phyloP scores from a whole-genome alignment of 2,797 vertebrate species.

The Microctenopoma steveboyesi region DNA sequence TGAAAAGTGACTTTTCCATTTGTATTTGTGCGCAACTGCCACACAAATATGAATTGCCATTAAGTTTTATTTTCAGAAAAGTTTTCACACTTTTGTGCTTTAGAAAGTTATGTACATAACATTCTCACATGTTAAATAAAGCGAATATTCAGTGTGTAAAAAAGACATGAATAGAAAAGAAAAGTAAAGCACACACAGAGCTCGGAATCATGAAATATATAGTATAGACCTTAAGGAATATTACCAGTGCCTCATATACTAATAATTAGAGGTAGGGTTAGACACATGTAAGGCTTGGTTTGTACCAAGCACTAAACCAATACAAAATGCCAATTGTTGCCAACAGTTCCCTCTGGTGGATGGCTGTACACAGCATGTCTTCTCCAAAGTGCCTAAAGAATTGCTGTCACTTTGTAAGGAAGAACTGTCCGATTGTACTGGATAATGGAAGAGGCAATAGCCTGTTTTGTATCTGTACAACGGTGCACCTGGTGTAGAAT shows the following conservation, averaged over 20 bases:
- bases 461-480: background rate
- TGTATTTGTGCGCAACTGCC: background rate
- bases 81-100: slow-evolving; percentile 76
- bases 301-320: slow-evolving; percentile 25
- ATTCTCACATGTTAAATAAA: slow-evolving; percentile 78
- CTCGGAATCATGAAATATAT: slow-evolving; percentile 54
- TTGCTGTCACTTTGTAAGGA: background rate
- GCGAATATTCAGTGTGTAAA: slow-evolving; percentile 61
- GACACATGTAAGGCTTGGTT: slow-evolving; percentile 58
- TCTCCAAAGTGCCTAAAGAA: slow-evolving; percentile 26
- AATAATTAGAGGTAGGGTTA: slow-evolving; percentile 70
- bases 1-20: background rate
- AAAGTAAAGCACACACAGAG: slow-evolving; percentile 62
- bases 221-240: slow-evolving; percentile 42
- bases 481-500: slow-evolving; percentile 31
- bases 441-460: background rate
- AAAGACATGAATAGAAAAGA: slow-evolving; percentile 31
- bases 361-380: slow-evolving; percentile 31
- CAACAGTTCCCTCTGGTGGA: slow-evolving; percentile 55
- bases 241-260: slow-evolving; percentile 57
- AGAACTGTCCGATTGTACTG: background rate
- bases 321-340: slow-evolving; percentile 46
- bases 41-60: slow-evolving; percentile 50
- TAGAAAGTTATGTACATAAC: slow-evolving; percentile 84
- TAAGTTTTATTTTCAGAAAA: slow-evolving; percentile 80